Conservation (phyloP, 2,113 vertebrate species). For the Tragelaphus imberbis region DNA sequence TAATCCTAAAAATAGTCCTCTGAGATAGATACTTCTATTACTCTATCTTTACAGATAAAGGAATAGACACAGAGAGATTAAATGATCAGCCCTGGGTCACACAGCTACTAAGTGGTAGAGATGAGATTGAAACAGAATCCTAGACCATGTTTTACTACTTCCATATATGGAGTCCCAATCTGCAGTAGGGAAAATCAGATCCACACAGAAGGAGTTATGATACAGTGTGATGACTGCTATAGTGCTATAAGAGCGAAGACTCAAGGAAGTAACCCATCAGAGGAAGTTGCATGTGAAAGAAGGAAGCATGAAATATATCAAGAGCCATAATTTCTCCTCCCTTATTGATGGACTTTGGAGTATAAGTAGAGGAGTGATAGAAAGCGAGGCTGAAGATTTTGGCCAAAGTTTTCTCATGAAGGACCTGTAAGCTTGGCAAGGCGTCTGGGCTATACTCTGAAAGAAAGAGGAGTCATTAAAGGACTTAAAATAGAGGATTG, state of each 20-base stretch:
- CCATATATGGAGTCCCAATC: neutral
- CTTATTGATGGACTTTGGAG: neutral
- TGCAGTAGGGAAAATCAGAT: neutral
- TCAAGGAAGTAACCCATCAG: neutral
- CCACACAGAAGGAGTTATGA: neutral
- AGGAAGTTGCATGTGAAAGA: neutral
- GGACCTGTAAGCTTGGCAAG: neutral
- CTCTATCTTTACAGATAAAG: conserved; percentile 4
- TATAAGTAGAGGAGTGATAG: neutral
- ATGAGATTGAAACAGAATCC: conserved; percentile 10
- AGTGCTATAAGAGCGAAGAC: neutral
- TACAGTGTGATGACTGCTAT: neutral
- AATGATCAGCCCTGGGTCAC: neutral
- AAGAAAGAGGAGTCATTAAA: neutral
- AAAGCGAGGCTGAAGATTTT: neutral
- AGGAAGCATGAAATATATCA: neutral
- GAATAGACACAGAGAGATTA: neutral
- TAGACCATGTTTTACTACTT: neutral
- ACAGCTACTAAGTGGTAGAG: conserved; percentile 4
- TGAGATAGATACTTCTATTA: neutral
- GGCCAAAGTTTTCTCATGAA: neutral
- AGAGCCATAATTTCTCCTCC: neutral
- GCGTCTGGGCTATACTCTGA: neutral
- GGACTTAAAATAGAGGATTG: neutral
- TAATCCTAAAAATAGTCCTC: neutral